Evolutionary conservation across 2,888 invertebrate species (phyloP), one percentile per base, ranked within the genome.

Genomic region (Euplexia lucipara): DNA sequence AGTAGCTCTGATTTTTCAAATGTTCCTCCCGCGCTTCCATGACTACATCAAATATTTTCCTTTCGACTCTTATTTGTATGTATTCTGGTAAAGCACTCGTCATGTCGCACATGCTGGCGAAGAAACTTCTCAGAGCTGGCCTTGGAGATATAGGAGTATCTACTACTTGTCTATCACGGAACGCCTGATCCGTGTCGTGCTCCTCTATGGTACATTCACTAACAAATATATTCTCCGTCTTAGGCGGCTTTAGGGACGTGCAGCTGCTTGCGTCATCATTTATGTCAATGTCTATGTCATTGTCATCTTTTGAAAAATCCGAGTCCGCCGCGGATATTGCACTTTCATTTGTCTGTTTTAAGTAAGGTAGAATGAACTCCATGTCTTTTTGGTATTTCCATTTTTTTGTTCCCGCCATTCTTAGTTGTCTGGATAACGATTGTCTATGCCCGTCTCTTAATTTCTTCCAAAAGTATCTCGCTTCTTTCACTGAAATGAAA

Each of bases 1-100:
- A 67, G 20, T 51, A 67, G 3, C 6, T 35, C 18, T 67, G 62
- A 30, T 51, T 70, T 70, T 70, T 61, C 51, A 67, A 62, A 62
- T 67, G 51, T 51, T 67, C 67, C 20, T 67, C 67, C 41, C 67
- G 47, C 7, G 63, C 60, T 18, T 68, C 54, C 74, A 67, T 70
- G 22, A 67, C 53, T 26, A 70, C 42, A 26, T 73, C 48, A 34
- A 65, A 70, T 52, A 67, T 71, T 70, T 71, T 67, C 34, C 67
- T 67, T 62, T 67, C 71, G n/a, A 67, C 42, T 62, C 67, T 70
- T 26, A 67, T 67, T 39, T 67, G 67, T 18, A 70, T 62, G 7
- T 62, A 45, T 62, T 67, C 67, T 35, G 67, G 67, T 44, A 67
- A 26, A 12, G 49, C 10, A 30, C 67, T 47, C 9, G 67, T 67